Conservation (phyloP, 2,797 vertebrate species). For the Lycodopsis pacificus region DNA sequence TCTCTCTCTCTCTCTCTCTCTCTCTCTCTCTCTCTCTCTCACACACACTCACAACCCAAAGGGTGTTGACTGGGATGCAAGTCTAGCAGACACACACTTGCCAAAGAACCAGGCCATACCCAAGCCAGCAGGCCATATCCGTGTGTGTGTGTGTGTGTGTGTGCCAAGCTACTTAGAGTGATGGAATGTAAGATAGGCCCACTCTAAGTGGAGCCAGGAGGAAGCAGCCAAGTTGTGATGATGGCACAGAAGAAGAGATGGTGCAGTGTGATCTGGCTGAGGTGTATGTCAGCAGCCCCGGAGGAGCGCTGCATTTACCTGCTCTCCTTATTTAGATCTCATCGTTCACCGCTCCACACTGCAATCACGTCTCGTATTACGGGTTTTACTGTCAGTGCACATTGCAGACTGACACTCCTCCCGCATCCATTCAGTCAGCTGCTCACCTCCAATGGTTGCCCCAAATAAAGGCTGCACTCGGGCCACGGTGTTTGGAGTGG, state of each 20-base stretch:
- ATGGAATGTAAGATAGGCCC: constrained; percentile 59
- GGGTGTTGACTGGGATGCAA: constrained; percentile 59
- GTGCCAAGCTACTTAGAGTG: constrained; percentile 58
- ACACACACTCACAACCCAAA: constrained; percentile 19
- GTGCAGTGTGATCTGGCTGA: constrained; percentile 18
- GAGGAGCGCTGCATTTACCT: constrained; percentile 39
- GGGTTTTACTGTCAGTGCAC: constrained; percentile 37
- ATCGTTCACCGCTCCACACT: constrained; percentile 18
- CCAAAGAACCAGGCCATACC: constrained; percentile 54
- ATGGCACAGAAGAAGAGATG: constrained; percentile 30
- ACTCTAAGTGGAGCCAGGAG: constrained; percentile 36
- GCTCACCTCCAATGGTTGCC: constrained; percentile 1
- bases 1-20: not conserved
- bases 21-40: not conserved
- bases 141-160: constrained; percentile 11
- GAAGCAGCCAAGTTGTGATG: constrained; percentile 31
- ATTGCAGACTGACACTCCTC: constrained; percentile 14
- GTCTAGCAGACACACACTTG: constrained; percentile 57
- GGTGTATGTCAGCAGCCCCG: constrained; percentile 18
- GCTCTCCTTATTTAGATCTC: constrained; percentile 17
- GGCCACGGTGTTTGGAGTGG: constrained; percentile 4
- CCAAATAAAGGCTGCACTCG: constrained; percentile 2
- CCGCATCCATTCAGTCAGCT: constrained; percentile 16
- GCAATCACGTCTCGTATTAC: constrained; percentile 19
- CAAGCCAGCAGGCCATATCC: constrained; percentile 50